Evolutionary conservation across 2,888 invertebrate genomes (phyloP).

Genomic region (Deilephila elpenor): DNA sequence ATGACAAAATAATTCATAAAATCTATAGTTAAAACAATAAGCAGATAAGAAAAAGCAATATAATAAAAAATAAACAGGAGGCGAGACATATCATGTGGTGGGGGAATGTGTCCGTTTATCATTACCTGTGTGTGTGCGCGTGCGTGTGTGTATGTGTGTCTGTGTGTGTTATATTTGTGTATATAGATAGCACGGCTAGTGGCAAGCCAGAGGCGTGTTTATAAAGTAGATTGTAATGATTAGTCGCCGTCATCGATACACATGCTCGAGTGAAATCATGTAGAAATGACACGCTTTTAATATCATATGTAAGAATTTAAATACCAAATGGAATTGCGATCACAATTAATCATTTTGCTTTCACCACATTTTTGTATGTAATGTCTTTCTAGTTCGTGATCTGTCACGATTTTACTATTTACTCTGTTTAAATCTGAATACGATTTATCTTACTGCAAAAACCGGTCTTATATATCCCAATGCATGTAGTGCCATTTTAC

Average conservation of each 20-base stretch:
- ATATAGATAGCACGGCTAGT: constrained; percentile 2
- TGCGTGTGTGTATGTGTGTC: too few species aligned
- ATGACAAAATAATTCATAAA: not conserved
- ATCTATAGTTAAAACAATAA: not conserved
- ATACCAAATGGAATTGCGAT: constrained; percentile 28
- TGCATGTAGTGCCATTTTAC: too few species aligned
- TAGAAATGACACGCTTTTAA: constrained; percentile 58
- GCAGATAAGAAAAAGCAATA: not conserved
- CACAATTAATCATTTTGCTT: constrained; percentile 18
- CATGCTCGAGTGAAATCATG: constrained; percentile 58
- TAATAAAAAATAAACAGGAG: constrained; percentile 35
- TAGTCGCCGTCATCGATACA: constrained; percentile 69
- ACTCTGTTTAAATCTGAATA: too few species aligned
- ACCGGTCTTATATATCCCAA: too few species aligned
- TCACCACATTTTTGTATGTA: not conserved
- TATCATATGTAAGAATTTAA: constrained; percentile 19
- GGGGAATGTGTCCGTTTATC: constrained; percentile 46
- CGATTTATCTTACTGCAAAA: too few species aligned
- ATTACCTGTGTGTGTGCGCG: constrained; percentile 18
- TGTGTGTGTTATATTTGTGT: too few species aligned
- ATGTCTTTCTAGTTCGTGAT: too few species aligned
- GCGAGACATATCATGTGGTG: constrained; percentile 30
- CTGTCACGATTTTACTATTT: too few species aligned
- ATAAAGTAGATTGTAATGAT: constrained; percentile 63
- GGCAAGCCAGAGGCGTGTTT: constrained; percentile 49